Evolutionary conservation across 1,140 invertebrate species (phyloP).

Genomic region (Brachystomella parvula): DNA sequence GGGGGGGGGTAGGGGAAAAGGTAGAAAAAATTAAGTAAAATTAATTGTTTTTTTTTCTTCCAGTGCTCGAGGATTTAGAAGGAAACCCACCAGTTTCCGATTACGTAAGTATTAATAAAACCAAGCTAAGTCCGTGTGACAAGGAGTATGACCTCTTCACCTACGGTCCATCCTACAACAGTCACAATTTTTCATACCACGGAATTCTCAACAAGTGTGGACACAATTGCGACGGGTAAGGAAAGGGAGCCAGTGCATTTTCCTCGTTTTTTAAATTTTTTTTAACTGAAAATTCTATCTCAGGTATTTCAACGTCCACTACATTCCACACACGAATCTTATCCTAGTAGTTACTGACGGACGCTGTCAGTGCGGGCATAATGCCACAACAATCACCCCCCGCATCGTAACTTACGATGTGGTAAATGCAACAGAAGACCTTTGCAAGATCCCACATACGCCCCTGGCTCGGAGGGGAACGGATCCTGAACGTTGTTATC

Average conservation of each 20-base stretch:
- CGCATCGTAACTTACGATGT: constrained; percentile 50
- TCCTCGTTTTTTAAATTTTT: background rate
- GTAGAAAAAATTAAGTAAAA: too few relatives aligned
- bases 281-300: constrained; percentile 37
- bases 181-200: constrained; percentile 36
- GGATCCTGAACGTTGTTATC: constrained; percentile 13
- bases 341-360: constrained; percentile 82
- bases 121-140: constrained; percentile 70
- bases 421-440: constrained; percentile 15
- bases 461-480: constrained; percentile 7
- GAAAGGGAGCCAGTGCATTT: background rate
- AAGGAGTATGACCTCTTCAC: constrained; percentile 76
- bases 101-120: constrained; percentile 56
- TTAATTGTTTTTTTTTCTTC: background rate
- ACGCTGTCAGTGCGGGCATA: constrained; percentile 75
- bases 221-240: constrained; percentile 74
- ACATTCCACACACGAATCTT: constrained; percentile 82
- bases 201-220: constrained; percentile 87
- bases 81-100: background rate
- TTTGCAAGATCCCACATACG: constrained; percentile 19
- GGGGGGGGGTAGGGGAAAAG: background rate
- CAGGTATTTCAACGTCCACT: constrained; percentile 85
- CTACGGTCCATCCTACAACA: constrained; percentile 33
- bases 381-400: constrained; percentile 47
- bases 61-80: background rate